Base-by-base conservation (phyloP, 2,888 invertebrate genomes). In the Caprella mutica region DNA sequence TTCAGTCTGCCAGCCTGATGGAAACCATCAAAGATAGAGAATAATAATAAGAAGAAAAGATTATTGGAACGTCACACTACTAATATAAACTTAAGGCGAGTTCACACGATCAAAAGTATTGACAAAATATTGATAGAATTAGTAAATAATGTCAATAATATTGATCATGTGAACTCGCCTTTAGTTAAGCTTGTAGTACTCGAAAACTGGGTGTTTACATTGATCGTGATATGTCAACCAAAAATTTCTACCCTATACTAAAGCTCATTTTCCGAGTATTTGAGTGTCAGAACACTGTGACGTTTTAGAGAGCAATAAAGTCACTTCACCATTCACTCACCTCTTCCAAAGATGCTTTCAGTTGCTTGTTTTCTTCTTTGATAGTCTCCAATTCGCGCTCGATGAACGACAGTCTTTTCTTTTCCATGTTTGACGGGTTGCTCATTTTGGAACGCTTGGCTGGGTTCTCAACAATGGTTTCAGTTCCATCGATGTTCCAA, bases 401-500 rank as follows among this genome's bases (percentile, higher is more conserved):
- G 2, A 54, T 38, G 30, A 35, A 51, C 4, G 55, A 30, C 0
- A 43, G 21, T 6, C 55, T 38, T 35, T 57, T 46, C n/a, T 46
- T 57, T 27, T 59, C 55, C 21, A 58, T 21, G 21, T 27, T 35
- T 27, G 51, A n/a, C 21, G 44, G 44, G 5, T 33, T 40, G n/a
- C 57, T 50, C n/a, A 27, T 30, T 30, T 48, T 48, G 24, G 19
- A 27, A 30, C 48, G n/a, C 48, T 29, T 48, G 48, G 30, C 29
- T 12, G 48, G 48, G 43, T 63, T 63, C 46, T 63, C 57, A 21
- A 59, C 56, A 19, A 63, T 59, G 26, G 63, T 63, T 40, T 63
- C 57, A 3, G 57, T 63, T 12, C 63, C 63, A 12, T 63, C 63
- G 6, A 59, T 43, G 24, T 63, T 63, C 56, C 59, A 63, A 9